Conservation (phyloP, 2,113 vertebrate genomes). For the Callaeas wilsoni region DNA sequence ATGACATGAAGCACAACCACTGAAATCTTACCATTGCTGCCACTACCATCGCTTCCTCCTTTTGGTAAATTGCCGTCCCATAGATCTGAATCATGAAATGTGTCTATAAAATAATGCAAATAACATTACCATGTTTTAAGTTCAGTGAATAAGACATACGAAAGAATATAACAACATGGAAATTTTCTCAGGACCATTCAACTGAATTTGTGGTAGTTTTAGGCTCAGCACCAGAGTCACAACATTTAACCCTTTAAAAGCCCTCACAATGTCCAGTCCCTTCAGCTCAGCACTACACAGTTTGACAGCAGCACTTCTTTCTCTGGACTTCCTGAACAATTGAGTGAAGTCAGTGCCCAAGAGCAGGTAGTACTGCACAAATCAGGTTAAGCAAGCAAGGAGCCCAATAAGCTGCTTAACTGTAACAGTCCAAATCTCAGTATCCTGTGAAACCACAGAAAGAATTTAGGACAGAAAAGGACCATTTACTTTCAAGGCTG, state of each 20-base stretch:
- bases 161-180: background rate
- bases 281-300: background rate
- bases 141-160: background rate
- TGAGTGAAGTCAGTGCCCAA: background rate
- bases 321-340: background rate
- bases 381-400: background rate
- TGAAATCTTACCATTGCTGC: conserved; percentile 3
- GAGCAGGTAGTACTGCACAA: background rate
- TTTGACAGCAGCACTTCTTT: background rate
- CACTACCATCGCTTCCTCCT: background rate
- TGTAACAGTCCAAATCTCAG: background rate
- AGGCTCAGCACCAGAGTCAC: background rate
- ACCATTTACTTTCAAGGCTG: background rate
- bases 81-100: conserved; percentile 34
- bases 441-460: background rate
- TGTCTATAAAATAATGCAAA: background rate
- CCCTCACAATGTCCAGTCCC: background rate
- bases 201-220: background rate
- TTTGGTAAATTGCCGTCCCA: background rate
- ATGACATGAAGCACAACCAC: background rate
- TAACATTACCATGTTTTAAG: background rate
- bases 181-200: background rate
- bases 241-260: background rate
- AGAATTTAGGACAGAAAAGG: background rate
- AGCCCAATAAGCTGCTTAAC: background rate